Conservation (phyloP, 2,888 invertebrate genomes). For the Micropterix aruncella region DNA sequence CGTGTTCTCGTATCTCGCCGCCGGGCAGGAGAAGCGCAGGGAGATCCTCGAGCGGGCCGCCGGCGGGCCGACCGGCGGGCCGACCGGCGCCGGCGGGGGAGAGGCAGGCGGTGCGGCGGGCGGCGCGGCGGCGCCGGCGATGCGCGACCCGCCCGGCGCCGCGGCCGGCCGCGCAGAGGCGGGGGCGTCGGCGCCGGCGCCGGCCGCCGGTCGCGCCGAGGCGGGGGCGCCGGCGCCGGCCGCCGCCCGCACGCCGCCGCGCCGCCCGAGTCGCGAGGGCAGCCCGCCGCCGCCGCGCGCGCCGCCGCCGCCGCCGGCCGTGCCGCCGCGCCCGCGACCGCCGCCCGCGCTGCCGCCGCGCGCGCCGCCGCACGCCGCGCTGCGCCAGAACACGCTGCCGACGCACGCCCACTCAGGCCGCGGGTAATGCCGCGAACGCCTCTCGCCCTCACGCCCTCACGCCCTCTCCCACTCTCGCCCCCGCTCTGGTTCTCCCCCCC, state of each 20-base stretch:
- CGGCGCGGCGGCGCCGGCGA: conserved; percentile 10
- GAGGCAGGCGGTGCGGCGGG: conserved; percentile 5
- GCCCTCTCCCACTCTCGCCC: neutral
- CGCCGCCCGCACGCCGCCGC: neutral
- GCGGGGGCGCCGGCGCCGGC: neutral
- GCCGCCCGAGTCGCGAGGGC: neutral
- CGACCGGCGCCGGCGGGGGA: conserved; percentile 5
- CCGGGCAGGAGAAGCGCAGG: conserved; percentile 66
- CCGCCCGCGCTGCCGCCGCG: conserved; percentile 38
- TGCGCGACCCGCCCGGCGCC: neutral
- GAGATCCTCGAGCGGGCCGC: conserved; percentile 34
- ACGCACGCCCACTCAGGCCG: conserved; percentile 27
- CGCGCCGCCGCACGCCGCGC: conserved; percentile 32
- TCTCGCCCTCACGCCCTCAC: neutral
- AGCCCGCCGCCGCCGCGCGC: conserved; percentile 4
- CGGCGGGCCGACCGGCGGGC: conserved; percentile 19
- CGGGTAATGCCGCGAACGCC: conserved; percentile 3
- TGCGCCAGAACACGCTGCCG: conserved; percentile 24
- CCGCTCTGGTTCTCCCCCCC: neutral
- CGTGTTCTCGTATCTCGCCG: conserved; percentile 97
- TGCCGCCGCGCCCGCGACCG: conserved; percentile 11
- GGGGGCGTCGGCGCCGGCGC: conserved; percentile 14
- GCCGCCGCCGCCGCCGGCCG: conserved; percentile 5
- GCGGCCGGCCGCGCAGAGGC: conserved; percentile 6
- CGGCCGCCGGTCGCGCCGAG: conserved; percentile 19